Conservation (phyloP, 2,797 vertebrate species). For the Lacerta viridis region DNA sequence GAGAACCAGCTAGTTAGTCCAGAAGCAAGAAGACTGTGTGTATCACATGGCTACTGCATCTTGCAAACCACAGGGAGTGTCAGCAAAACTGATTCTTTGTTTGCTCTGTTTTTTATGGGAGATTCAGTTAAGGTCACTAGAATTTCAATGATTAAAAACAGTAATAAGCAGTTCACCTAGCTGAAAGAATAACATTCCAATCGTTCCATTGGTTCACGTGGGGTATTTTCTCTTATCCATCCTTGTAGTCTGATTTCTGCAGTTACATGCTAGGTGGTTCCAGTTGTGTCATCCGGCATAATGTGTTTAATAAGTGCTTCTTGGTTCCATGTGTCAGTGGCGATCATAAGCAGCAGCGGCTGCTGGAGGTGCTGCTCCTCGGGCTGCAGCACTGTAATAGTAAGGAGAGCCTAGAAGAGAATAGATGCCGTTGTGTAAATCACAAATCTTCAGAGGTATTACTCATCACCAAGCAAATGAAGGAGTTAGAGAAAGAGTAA, state of each 20-base stretch:
- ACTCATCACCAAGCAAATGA: fast-evolving
- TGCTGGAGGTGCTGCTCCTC: constrained; percentile 90
- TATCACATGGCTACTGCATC: constrained; percentile 31
- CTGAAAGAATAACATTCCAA: constrained; percentile 56
- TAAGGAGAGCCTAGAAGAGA: constrained; percentile 91
- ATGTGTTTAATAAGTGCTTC: constrained; percentile 64
- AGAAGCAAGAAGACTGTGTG: constrained; percentile 60
- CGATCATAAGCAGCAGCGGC: constrained; percentile 93
- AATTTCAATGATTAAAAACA: constrained; percentile 50
- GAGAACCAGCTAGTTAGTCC: constrained; percentile 54
- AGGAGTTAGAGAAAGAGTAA: background rate
- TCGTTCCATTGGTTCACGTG: constrained; percentile 21
- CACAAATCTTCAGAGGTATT: constrained; percentile 5
- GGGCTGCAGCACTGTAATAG: constrained; percentile 94
- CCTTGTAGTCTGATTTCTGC: constrained; percentile 22
- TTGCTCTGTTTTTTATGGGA: constrained; percentile 41
- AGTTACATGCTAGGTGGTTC: constrained; percentile 44
- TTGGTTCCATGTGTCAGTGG: constrained; percentile 86
- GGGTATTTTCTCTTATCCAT: constrained; percentile 32
- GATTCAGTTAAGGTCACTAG: constrained; percentile 45
- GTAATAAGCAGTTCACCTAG: constrained; percentile 53
- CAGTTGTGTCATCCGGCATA: constrained; percentile 47
- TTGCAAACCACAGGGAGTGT: constrained; percentile 20
- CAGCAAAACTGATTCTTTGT: constrained; percentile 49
- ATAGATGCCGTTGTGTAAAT: constrained; percentile 14